These are phyloP conservation scores for Patella caerulea DNA, from an alignment of 2,888 invertebrate species.

Conservation along the genomic window DNA sequence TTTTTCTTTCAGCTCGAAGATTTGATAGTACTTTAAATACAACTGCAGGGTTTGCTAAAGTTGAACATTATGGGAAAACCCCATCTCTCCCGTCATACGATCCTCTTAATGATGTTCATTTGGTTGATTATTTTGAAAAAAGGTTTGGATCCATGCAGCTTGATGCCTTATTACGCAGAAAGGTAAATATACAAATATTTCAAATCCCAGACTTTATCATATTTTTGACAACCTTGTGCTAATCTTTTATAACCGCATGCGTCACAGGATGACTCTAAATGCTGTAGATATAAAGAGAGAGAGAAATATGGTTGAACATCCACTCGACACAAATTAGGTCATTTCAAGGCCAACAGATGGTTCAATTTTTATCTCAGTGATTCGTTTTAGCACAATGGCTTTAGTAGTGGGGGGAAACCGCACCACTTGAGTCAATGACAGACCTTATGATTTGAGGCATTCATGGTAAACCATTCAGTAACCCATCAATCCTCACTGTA, in stretches of 20 bases:
- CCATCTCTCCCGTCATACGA: constrained; percentile 57
- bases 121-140: constrained; percentile 65
- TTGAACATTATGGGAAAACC: constrained; percentile 45
- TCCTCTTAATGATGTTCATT: constrained; percentile 67
- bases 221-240: background rate
- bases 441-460: no score
- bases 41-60: constrained; percentile 48
- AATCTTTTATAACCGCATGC: background rate
- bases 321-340: no score
- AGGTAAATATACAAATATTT: constrained; percentile 3
- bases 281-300: no score
- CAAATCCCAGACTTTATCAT: background rate
- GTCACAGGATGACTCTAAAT: no score
- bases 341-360: no score
- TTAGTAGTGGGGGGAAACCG: no score
- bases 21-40: constrained; percentile 51
- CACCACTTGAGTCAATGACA: no score
- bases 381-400: no score
- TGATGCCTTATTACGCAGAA: constrained; percentile 32
- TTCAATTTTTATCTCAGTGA: no score
- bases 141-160: constrained; percentile 60
- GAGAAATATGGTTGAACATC: no score
- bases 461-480: no score
- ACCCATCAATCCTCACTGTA: no score
- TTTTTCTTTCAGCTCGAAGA: constrained; percentile 48